A percentile compares a stretch with the other conserved stretches of the same genome.
These are phyloP conservation scores for Agelas oroides DNA, from an alignment of 37 sponge, comb jelly and placozoan genomes.

Conservation along the genomic window DNA sequence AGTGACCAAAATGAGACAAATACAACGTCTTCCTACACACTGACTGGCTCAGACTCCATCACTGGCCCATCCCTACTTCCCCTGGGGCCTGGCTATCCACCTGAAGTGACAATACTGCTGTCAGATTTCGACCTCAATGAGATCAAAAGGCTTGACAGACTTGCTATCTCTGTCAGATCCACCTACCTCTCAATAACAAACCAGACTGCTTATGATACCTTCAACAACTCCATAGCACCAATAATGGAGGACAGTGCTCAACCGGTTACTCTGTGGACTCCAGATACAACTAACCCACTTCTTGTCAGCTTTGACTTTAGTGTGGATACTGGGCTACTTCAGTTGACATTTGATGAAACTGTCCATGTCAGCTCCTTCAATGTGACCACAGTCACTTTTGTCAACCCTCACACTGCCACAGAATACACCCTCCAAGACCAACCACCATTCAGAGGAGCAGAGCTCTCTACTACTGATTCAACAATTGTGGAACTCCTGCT, in stretches of 20 bases:
- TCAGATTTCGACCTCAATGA: constrained; percentile 75
- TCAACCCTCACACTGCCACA: constrained; percentile 38
- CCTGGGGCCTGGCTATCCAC: constrained; percentile 85
- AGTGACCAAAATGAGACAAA: constrained; percentile 33
- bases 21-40: constrained; percentile 34
- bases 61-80: constrained; percentile 84
- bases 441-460: constrained; percentile 54
- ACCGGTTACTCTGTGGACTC: constrained; percentile 45
- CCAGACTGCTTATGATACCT: constrained; percentile 61
- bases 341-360: constrained; percentile 89
- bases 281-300: constrained; percentile 67
- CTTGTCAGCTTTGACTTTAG: constrained; percentile 68
- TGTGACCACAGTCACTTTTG: constrained; percentile 62
- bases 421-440: constrained; percentile 68
- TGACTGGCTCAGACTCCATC: constrained; percentile 38
- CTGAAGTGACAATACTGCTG: constrained; percentile 70
- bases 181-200: constrained; percentile 68
- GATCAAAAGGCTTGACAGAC: constrained; percentile 56
- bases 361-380: constrained; percentile 61
- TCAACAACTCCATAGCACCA: constrained; percentile 38
- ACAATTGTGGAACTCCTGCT: constrained; percentile 62
- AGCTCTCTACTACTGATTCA: constrained; percentile 47
- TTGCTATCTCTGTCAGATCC: constrained; percentile 56
- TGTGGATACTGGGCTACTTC: constrained; percentile 72
- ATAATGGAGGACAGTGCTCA: constrained; percentile 28